Conservation (phyloP, 2,797 vertebrate genomes). For the Neosalanx taihuensis region DNA sequence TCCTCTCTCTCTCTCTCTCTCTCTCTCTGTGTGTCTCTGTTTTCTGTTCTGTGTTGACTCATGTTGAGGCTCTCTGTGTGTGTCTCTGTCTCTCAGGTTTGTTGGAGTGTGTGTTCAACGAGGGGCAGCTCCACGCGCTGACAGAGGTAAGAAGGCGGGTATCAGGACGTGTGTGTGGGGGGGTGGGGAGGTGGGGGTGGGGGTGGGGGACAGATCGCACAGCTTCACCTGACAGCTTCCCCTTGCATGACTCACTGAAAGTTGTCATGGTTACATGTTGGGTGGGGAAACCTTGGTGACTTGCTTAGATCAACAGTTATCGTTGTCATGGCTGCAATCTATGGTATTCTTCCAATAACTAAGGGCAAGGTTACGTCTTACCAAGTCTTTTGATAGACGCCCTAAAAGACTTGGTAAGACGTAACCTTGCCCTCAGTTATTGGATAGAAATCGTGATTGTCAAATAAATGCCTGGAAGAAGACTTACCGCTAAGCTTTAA, state of each 20-base stretch:
- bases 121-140: slow-evolving; percentile 94
- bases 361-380: slow-evolving; percentile 8
- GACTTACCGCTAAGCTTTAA: too few species aligned
- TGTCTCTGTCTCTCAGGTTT: slow-evolving; percentile 75
- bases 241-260: not conserved
- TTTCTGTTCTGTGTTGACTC: too few species aligned
- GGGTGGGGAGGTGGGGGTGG: not conserved
- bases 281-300: not conserved
- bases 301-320: not conserved
- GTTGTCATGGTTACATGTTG: slow-evolving; percentile 2
- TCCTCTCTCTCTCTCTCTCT: not conserved
- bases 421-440: slow-evolving; percentile 3
- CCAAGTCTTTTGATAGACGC: slow-evolving; percentile 5
- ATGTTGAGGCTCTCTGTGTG: not conserved
- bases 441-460: slow-evolving; percentile 18
- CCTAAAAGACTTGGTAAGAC: slow-evolving; percentile 4
- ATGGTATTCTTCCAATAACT: too few species aligned
- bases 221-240: not conserved
- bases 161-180: not conserved
- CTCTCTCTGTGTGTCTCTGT: not conserved
- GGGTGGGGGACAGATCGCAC: not conserved
- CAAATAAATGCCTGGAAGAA: too few species aligned
- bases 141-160: slow-evolving; percentile 82
- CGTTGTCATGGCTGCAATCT: not conserved
- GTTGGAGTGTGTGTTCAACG: slow-evolving; percentile 97